phyloP scores from a whole-genome alignment of 2,888 invertebrate species.

The Campoletis raptor region DNA sequence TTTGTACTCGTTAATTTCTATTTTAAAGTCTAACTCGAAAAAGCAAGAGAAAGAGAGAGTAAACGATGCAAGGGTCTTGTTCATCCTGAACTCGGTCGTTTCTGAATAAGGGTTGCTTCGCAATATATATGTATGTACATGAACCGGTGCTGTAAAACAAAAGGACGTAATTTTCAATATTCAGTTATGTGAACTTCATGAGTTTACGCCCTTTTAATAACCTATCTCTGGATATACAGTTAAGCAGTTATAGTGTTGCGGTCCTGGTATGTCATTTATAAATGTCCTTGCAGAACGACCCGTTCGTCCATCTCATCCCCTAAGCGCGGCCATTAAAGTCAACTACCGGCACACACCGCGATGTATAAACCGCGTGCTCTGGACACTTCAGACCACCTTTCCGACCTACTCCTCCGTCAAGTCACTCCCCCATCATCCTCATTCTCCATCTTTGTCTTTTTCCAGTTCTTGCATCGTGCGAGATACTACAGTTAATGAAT shows the following conservation, averaged over 20 bases:
- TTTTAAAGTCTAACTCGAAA: background rate
- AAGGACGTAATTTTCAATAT: background rate
- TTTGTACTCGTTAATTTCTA: background rate
- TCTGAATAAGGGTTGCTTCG: constrained; percentile 21
- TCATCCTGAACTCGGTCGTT: constrained; percentile 36
- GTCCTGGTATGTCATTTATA: constrained; percentile 83
- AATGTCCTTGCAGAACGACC: constrained; percentile 84
- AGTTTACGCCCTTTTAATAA: constrained; percentile 5
- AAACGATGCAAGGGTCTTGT: constrained; percentile 26
- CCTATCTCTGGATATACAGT: constrained; percentile 48
- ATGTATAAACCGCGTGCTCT: constrained; percentile 73
- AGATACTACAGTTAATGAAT: constrained; percentile 77
- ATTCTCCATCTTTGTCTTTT: constrained; percentile 1
- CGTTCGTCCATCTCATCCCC: constrained; percentile 84
- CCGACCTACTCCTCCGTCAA: constrained; percentile 63
- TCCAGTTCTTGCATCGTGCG: constrained; percentile 19
- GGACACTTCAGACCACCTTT: constrained; percentile 58
- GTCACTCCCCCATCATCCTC: constrained; percentile 47
- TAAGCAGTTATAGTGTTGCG: constrained; percentile 80
- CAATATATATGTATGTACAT: background rate
- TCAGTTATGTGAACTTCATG: background rate
- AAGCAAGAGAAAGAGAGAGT: background rate
- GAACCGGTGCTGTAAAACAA: background rate
- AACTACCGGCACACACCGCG: constrained; percentile 74
- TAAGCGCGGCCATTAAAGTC: constrained; percentile 83